Evolutionary conservation across 2,113 vertebrate genomes (phyloP), one percentile per base, ranked within the genome.

Genomic region (Eurystomus gularis): DNA sequence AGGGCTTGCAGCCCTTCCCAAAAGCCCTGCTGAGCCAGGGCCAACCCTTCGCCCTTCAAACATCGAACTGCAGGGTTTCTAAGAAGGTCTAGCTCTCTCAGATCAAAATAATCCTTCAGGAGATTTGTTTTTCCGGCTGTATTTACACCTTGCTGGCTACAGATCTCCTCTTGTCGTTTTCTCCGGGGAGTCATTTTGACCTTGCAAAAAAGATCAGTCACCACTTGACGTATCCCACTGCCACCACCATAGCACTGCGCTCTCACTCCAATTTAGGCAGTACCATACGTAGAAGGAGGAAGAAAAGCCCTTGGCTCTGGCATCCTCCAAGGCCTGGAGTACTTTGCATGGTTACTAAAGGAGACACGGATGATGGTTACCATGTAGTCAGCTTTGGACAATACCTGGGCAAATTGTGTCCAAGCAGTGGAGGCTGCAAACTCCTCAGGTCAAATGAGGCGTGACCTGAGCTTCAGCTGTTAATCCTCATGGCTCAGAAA

Each of bases 221-320:
- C 7, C 5, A 51, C 26, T 48, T 24, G 26, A 7, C 11, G 13
- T 0, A 1, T n/a, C 49, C 54, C n/a, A 42, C 26, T 12, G 24
- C 55, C 51, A 61, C 2, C 37, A 26, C 9, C 0, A 0, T 2
- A 11, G 9, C 39, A 61, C 46, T 68, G n/a, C 0, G 0, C 35
- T 23, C 35, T 70, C 60, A 3, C 37, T 62, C 42, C 1, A 8
- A 33, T 88, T 58, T 28, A 21, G 39, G 66, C 5, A 51, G 46
- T 3, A 48, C 51, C 26, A 29, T 8, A 31, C 1, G 9, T 0
- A 10, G 3, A 14, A 84, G 1, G 2, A 85, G 18, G 28, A 91
- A 3, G 8, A 39, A 39, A 83, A 15, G 5, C 24, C 46, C n/a
- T 31, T 6, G 5, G n/a, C 26, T 8, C 29, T 3, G 3, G 48